phyloP scores from a whole-genome alignment of 1,140 invertebrate species.

The Musca domestica region DNA sequence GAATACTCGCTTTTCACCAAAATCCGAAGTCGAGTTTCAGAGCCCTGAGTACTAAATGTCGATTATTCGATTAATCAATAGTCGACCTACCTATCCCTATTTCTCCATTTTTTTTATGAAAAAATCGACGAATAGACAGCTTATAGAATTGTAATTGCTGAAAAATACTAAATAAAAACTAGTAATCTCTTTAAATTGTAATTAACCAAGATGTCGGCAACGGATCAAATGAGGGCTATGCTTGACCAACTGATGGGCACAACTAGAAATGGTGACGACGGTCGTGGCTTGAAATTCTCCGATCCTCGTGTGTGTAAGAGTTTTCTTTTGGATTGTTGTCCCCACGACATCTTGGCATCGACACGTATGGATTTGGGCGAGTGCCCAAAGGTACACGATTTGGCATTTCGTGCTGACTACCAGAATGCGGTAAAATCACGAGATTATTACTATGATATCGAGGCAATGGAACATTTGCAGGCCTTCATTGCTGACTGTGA shows the following conservation, averaged over 20 bases:
- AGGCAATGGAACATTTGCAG: conserved; percentile 95
- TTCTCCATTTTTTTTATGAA: no score
- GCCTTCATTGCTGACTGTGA: conserved; percentile 95
- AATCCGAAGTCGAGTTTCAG: no score
- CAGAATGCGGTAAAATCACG: conserved; percentile 85
- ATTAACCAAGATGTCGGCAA: conserved; percentile 81
- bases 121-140: no score
- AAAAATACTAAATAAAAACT: no score
- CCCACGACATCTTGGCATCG: conserved; percentile 95
- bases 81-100: no score
- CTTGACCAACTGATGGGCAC: conserved; percentile 98
- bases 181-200: no score
- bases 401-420: conserved; percentile 95
- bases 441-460: conserved; percentile 97
- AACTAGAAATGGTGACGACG: conserved; percentile 89
- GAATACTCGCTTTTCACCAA: no score
- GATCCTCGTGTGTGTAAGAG: conserved; percentile 96
- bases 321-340: conserved; percentile 95
- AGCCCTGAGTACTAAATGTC: no score
- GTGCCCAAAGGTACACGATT: conserved; percentile 97
- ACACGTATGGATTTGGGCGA: conserved; percentile 68
- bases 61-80: no score
- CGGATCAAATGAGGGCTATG: conserved; percentile 98
- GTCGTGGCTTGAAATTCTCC: conserved; percentile 89
- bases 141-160: no score